Evolutionary conservation across 2,113 vertebrate species (phyloP).

Genomic region (Rallus limicola): DNA sequence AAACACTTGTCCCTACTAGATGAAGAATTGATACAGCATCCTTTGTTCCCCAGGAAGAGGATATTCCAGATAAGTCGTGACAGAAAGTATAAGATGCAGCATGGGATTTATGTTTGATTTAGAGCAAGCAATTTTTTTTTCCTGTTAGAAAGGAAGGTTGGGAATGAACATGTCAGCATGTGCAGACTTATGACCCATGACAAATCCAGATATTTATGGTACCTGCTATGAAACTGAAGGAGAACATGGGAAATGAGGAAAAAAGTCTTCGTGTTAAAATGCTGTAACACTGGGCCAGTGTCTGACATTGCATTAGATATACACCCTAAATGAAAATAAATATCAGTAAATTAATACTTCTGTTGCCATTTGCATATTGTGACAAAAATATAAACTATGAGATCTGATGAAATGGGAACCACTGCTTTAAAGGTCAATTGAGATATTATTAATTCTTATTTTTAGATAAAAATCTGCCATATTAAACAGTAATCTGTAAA

Average conservation of each 20-base stretch:
- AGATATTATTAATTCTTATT: background rate
- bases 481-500: background rate
- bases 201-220: background rate
- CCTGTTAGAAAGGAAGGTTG: background rate
- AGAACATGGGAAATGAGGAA: background rate
- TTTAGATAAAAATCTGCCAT: background rate
- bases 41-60: background rate
- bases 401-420: background rate
- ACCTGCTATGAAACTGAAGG: background rate
- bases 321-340: background rate
- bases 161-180: background rate
- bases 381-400: background rate
- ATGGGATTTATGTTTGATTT: background rate
- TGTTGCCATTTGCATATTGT: background rate
- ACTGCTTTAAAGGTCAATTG: background rate
- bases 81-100: background rate
- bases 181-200: background rate
- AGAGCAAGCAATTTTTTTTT: background rate
- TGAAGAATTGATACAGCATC: background rate
- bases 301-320: background rate
- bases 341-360: background rate
- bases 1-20: background rate
- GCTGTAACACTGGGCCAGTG: background rate
- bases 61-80: background rate
- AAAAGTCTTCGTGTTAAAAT: background rate